These are phyloP conservation scores for Thripadectes ignobilis DNA, from an alignment of 2,797 vertebrate genomes.

Conservation along the genomic window DNA sequence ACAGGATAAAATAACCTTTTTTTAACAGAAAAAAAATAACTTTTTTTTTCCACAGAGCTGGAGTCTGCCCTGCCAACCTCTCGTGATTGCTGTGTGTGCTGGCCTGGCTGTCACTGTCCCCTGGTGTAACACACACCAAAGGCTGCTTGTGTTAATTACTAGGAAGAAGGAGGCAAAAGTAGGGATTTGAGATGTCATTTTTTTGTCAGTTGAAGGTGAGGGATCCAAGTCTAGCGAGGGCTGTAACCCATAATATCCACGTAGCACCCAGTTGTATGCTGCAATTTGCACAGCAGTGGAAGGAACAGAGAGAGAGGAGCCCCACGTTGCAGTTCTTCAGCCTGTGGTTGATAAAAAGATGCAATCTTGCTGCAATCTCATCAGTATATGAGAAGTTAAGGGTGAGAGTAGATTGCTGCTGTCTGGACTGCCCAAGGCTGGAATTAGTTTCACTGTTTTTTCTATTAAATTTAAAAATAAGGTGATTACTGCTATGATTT, in stretches of 20 bases:
- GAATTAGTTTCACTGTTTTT: background rate
- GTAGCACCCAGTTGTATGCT: background rate
- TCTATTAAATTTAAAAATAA: conserved; percentile 17
- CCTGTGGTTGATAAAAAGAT: background rate
- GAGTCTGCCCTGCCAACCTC: background rate
- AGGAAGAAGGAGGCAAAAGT: background rate
- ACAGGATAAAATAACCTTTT: background rate
- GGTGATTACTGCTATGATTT: background rate
- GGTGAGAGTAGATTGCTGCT: background rate
- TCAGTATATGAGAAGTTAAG: background rate
- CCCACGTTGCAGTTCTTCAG: background rate
- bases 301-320: background rate
- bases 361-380: background rate
- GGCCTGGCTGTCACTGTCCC: background rate
- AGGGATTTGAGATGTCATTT: background rate
- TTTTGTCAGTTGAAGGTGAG: background rate
- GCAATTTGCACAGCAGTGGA: background rate
- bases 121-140: background rate
- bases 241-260: background rate
- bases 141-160: conserved; percentile 2
- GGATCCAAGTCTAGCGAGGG: background rate
- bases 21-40: background rate
- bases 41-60: background rate
- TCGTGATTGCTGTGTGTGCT: background rate
- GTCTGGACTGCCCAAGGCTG: background rate